Conservation (phyloP, 2,113 vertebrate genomes). For the Pyxicephalus adspersus region DNA sequence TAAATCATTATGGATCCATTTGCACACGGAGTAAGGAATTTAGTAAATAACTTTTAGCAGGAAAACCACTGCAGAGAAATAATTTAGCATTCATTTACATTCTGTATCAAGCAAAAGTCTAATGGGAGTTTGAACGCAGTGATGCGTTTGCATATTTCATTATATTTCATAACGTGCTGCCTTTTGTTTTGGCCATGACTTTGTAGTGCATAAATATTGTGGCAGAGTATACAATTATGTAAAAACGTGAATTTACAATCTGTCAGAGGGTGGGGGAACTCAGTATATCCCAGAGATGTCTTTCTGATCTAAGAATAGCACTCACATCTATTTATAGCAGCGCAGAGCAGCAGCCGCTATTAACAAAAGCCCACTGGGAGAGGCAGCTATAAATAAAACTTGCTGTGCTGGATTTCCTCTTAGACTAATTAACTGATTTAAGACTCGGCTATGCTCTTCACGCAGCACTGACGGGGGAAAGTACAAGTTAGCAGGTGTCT, state of each 20-base stretch:
- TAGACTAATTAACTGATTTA: conserved; percentile 44
- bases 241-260: conserved; percentile 38
- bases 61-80: neutral
- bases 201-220: neutral
- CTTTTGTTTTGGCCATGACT: neutral
- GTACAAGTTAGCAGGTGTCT: neutral
- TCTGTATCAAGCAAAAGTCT: neutral
- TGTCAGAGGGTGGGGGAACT: neutral
- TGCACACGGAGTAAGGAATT: neutral
- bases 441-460: neutral
- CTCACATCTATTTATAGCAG: conserved; percentile 37
- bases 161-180: neutral
- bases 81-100: conserved; percentile 21
- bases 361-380: conserved; percentile 26
- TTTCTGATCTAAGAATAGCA: conserved; percentile 42
- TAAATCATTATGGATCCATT: neutral
- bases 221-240: neutral
- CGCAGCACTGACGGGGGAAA: neutral
- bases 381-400: conserved; percentile 41
- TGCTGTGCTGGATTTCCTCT: conserved; percentile 45
- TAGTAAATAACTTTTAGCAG: neutral
- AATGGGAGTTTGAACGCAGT: neutral
- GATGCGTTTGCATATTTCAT: no score
- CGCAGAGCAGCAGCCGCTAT: conserved; percentile 8
- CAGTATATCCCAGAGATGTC: conserved; percentile 10